Percentiles rank a stretch among this genome's conserved stretches.
Conservation (phyloP, 2,888 invertebrate species). For the Pediacus dermestoides region DNA sequence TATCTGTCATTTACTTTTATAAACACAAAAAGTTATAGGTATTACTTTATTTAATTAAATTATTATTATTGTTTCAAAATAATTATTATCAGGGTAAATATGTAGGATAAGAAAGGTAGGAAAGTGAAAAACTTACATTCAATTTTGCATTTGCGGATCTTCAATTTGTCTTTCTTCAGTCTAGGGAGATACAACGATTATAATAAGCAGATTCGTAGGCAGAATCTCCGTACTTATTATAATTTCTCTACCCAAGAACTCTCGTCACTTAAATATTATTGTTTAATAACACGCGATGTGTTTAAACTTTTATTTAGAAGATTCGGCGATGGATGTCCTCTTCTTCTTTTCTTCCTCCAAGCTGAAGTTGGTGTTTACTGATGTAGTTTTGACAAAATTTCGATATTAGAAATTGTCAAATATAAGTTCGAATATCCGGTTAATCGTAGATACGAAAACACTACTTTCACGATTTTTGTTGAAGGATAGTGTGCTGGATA, state of each 20-base stretch:
- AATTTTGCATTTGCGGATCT: background rate
- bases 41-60: background rate
- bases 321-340: too few species aligned
- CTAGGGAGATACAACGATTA: too few species aligned
- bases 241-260: background rate
- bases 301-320: too few species aligned
- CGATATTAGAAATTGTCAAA: background rate
- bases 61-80: background rate
- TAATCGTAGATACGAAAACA: constrained; percentile 1
- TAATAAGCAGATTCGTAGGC: too few species aligned
- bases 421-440: background rate
- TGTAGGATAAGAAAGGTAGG: background rate
- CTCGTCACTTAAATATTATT: background rate
- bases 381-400: background rate
- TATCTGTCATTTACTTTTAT: background rate
- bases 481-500: background rate
- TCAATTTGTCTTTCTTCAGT: too few species aligned
- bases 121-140: constrained; percentile 3
- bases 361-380: background rate
- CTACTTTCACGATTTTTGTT: constrained; percentile 4
- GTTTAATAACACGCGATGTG: too few species aligned
- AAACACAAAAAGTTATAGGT: too few species aligned
- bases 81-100: background rate
- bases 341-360: background rate
- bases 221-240: too few species aligned